These are phyloP conservation scores for Drosophila nigromelanica DNA, from an alignment of 1,140 invertebrate genomes.

Conservation along the genomic window DNA sequence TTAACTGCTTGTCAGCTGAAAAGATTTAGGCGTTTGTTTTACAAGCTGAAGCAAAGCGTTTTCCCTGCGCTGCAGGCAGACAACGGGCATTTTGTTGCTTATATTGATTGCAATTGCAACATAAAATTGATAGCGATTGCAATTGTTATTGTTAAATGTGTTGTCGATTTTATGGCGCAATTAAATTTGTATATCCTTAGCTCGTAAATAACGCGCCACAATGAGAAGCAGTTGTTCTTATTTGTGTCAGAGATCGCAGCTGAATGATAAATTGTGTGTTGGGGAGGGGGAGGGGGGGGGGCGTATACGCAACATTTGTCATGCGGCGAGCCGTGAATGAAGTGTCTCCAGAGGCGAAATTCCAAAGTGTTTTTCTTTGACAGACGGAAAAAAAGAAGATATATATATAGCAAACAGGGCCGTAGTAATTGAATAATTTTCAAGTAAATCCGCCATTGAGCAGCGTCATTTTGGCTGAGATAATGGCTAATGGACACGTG, in stretches of 20 bases:
- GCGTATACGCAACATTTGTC: constrained; percentile 53
- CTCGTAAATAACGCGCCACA: constrained; percentile 58
- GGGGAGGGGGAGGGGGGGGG: not conserved
- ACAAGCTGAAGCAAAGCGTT: constrained; percentile 3
- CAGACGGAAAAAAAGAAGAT: too few relatives aligned
- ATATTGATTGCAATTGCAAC: constrained; percentile 54
- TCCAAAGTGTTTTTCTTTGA: constrained; percentile 14
- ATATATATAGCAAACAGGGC: not conserved
- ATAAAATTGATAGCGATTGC: constrained; percentile 57
- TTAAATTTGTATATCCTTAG: constrained; percentile 58
- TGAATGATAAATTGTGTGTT: constrained; percentile 31
- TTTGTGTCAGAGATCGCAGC: constrained; percentile 30
- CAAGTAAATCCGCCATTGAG: constrained; percentile 45
- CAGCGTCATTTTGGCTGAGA: constrained; percentile 4
- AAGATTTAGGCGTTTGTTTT: constrained; percentile 1
- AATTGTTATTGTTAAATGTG: constrained; percentile 25
- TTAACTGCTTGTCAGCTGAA: not conserved
- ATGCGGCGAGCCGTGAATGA: constrained; percentile 44
- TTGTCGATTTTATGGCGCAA: constrained; percentile 64
- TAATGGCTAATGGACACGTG: constrained; percentile 45
- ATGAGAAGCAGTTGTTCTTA: constrained; percentile 24
- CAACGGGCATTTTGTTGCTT: constrained; percentile 9
- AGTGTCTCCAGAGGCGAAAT: constrained; percentile 34
- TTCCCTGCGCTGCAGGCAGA: not conserved
- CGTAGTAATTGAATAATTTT: constrained; percentile 65